phyloP scores from a whole-genome alignment of 1,140 invertebrate species.

The Brachionus angularis region DNA sequence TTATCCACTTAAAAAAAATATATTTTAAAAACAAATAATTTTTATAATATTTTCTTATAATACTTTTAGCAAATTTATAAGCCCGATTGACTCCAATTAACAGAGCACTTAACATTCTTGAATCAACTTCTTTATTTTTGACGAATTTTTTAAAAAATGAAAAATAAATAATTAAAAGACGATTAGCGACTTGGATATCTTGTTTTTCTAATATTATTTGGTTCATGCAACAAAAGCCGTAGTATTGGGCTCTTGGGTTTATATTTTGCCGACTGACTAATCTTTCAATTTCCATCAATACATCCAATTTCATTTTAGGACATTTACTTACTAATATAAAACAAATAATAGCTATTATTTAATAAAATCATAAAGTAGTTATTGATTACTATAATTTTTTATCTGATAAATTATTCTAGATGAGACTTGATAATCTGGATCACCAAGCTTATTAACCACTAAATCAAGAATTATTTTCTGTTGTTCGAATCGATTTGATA shows the following conservation, averaged over 20 bases:
- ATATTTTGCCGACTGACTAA: constrained; percentile 82
- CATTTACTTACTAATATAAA: constrained; percentile 64
- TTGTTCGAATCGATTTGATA: constrained; percentile 13
- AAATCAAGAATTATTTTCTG: constrained; percentile 51
- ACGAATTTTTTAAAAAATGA: constrained; percentile 78
- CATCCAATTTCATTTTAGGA: constrained; percentile 82
- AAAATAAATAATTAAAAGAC: constrained; percentile 84
- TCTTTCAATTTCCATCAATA: constrained; percentile 80
- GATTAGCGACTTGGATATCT: constrained; percentile 71
- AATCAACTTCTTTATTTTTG: constrained; percentile 72
- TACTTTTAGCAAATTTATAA: constrained; percentile 70
- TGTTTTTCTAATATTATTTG: constrained; percentile 69
- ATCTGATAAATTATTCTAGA: constrained; percentile 80
- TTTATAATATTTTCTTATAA: constrained; percentile 24
- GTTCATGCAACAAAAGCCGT: constrained; percentile 82
- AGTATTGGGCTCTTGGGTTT: constrained; percentile 75
- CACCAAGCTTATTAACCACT: constrained; percentile 90
- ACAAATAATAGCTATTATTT: background rate
- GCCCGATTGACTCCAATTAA: constrained; percentile 80
- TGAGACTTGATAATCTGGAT: constrained; percentile 78
- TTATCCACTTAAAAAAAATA: constrained; percentile 56
- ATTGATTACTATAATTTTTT: constrained; percentile 67
- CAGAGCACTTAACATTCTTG: constrained; percentile 82
- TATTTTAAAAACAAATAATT: background rate
- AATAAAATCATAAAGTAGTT: constrained; percentile 7